Evolutionary conservation across 2,888 invertebrate species (phyloP), one percentile per base, ranked within the genome.

Genomic region (Dryadula phaetusa): DNA sequence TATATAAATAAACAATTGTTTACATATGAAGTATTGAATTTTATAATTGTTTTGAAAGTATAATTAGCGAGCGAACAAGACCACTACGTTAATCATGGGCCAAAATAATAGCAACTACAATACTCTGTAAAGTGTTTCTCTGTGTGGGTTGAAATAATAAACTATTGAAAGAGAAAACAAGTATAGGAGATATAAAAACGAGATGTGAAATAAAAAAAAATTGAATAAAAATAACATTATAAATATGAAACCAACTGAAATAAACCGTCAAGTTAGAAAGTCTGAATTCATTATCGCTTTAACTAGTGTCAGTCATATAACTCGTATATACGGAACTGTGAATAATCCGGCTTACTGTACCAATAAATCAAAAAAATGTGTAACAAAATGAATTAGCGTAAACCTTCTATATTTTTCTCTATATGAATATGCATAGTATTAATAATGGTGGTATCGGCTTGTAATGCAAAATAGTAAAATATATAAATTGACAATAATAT

Each of bases 121-220:
- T 79, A 87, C 79, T 87, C 75, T 92, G 92, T 92, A 82, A 87
- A 91, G 92, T 92, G 92, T 92, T 92, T 90, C 92, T 92, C 92
- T 93, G 92, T 92, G 90, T 90, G 88, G 88, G 90, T 90, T 83
- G 83, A 90, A 86, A 81, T 80, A 76, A 77, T 75, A 82, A n/a
- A 83, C 81, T 79, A 77, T 84, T 74, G 83, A 84, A 87, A 76
- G 77, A 83, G 77, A 90, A 91, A 84, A 81, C 85, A 90, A 90
- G 86, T 82, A 88, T 82, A 86, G 87, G 88, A 90, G 83, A 87
- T 62, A 64, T 76, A 77, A 79, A 84, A 62, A 44, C 79, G 69
- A 75, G 79, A 80, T 80, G 79, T 78, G 74, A 78, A 79, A 78
- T 79, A 79, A 78, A 82, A 77, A 81, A 79, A 77, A 76, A 76